Base-by-base conservation (phyloP, 2,888 invertebrate species). In the Scaptomyza caliginosa region DNA sequence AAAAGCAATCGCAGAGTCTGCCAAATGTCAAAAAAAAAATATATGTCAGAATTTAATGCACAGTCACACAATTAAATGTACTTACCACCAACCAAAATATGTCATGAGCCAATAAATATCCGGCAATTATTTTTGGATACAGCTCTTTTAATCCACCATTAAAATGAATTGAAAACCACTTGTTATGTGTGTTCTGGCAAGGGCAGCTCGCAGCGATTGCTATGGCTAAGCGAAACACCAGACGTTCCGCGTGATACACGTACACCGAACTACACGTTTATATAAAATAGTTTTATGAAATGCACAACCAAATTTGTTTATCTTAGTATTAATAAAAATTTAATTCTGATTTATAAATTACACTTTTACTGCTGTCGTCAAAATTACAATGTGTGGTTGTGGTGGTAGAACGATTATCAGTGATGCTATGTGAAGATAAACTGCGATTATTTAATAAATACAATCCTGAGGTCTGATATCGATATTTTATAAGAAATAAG, bases 111-210 rank as follows among this genome's bases (percentile, higher is more conserved):
- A 45, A 51, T 24, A 24, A 17, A 57, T 43, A 17, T 36, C 7
- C 34, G 52, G 49, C 58, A 74, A 66, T 59, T 66, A 56, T 54
- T 42, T 73, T 73, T 45, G 42, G 46, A 56, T 65, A 63, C 72
- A 64, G 69, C 64, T 48, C 54, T 64, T 57, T 38, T 64, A 38
- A 38, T 60, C 70, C 55, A 62, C 57, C 54, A 59, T 65, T 52
- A 55, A 65, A 54, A 49, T 62, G 56, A 74, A 65, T 54, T 56
- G 63, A 74, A 84, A 82, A 82, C 82, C 82, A 82, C 82, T 82
- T 82, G 82, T 82, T 82, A 85, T 79, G 76, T 71, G 67, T 77
- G 66, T 74, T 68, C 67, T 65, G 55, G 56, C 67, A 32, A 52
- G 46, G 57, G 67, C 39, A 59, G 13, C 45, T 50, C 42, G 21